A percentile compares a stretch with the other conserved stretches of the same genome.
Conservation (phyloP, 2,888 invertebrate genomes). For the Pachydiplax longipennis region DNA sequence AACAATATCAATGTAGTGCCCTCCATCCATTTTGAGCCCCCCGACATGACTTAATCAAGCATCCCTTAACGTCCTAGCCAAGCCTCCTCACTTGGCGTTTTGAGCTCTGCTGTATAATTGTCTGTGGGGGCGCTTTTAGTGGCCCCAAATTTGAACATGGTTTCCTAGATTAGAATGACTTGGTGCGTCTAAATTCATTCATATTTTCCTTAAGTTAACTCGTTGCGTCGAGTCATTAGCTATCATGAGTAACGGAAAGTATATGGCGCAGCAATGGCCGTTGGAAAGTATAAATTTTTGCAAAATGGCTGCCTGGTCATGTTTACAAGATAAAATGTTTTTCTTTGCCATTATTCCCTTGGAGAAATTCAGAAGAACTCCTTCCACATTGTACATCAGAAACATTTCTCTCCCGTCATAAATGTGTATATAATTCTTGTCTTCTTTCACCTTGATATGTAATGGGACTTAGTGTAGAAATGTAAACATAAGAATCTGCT, state of each 20-base stretch:
- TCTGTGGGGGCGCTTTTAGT: slow-evolving; percentile 41
- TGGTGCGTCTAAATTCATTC: background rate
- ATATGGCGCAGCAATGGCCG: slow-evolving; percentile 46
- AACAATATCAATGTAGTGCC: slow-evolving; percentile 25
- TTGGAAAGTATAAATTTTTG: slow-evolving; percentile 44
- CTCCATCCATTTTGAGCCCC: slow-evolving; percentile 46
- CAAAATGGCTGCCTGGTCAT: slow-evolving; percentile 47
- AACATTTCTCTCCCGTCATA: background rate
- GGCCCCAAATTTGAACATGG: slow-evolving; percentile 46
- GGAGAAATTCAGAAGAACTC: background rate
- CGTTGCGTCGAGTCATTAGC: background rate
- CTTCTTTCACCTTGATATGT: background rate
- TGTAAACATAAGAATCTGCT: background rate
- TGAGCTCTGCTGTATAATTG: background rate
- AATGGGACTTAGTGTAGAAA: background rate
- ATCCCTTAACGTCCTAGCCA: slow-evolving; percentile 14
- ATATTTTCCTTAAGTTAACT: background rate
- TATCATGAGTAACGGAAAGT: slow-evolving; percentile 29
- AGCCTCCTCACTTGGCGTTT: slow-evolving; percentile 17
- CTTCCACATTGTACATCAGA: background rate
- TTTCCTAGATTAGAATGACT: slow-evolving; percentile 26
- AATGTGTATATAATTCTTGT: background rate
- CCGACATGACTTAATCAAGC: slow-evolving; percentile 41
- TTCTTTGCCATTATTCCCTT: background rate
- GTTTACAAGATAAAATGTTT: slow-evolving; percentile 29